phyloP scores from a whole-genome alignment of 1,140 invertebrate species.

The Brachionus rotundiformis region DNA sequence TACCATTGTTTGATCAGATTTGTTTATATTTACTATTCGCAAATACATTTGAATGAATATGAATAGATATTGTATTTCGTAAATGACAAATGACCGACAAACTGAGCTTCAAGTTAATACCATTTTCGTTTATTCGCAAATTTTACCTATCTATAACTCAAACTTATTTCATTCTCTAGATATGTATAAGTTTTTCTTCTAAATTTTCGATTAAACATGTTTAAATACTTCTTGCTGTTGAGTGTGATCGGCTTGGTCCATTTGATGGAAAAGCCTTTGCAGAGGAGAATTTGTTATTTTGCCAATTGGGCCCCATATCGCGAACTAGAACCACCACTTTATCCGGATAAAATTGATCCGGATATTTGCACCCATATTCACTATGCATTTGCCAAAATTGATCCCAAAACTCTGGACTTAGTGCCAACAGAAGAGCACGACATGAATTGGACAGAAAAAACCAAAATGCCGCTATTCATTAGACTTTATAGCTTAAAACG shows the following conservation, averaged over 20 bases:
- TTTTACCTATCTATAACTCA: neutral
- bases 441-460: constrained; percentile 70
- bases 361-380: constrained; percentile 91
- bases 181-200: neutral
- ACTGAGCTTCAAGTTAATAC: neutral
- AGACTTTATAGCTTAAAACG: constrained; percentile 71
- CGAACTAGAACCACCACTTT: constrained; percentile 82
- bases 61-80: neutral
- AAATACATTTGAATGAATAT: neutral
- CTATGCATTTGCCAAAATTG: constrained; percentile 89
- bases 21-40: constrained; percentile 32
- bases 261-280: neutral
- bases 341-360: constrained; percentile 90
- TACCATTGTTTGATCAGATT: constrained; percentile 13
- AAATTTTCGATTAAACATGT: neutral
- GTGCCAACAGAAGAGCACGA: constrained; percentile 52
- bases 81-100: constrained; percentile 27
- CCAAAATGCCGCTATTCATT: constrained; percentile 43
- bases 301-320: constrained; percentile 66
- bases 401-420: constrained; percentile 73
- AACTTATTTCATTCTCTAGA: neutral
- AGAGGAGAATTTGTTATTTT: constrained; percentile 59
- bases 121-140: neutral
- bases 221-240: neutral
- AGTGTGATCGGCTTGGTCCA: neutral